Conservation (phyloP, 1,140 invertebrate species). For the Nasonia longicornis region DNA sequence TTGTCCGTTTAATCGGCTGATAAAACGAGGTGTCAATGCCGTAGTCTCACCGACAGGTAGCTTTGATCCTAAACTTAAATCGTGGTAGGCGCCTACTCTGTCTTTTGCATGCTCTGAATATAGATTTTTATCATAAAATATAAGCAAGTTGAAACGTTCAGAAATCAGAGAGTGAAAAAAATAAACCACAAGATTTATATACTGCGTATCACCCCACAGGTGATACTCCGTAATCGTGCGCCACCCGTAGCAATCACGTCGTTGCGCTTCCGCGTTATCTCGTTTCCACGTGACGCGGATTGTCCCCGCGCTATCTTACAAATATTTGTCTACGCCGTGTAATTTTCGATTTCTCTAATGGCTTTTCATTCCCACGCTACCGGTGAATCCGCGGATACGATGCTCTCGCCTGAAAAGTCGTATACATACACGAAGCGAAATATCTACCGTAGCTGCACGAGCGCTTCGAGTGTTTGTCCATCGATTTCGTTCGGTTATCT, state of each 20-base stretch:
- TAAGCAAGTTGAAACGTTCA: no score
- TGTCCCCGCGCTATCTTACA: constrained; percentile 10
- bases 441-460: constrained; percentile 46
- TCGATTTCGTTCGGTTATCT: constrained; percentile 54
- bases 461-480: constrained; percentile 52
- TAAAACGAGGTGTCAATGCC: constrained; percentile 57
- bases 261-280: neutral
- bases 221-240: neutral
- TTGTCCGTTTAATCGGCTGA: constrained; percentile 59
- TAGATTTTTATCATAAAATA: no score
- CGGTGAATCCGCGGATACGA: neutral
- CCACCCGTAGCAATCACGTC: neutral
- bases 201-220: neutral
- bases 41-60: constrained; percentile 51
- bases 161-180: no score
- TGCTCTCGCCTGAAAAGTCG: neutral
- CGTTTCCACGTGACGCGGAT: constrained; percentile 15
- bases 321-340: constrained; percentile 31
- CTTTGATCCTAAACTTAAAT: neutral
- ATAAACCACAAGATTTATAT: neutral
- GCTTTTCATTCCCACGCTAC: constrained; percentile 37
- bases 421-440: constrained; percentile 40
- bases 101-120: no score
- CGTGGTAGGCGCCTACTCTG: no score
- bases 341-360: constrained; percentile 30